Evolutionary conservation across 2,797 vertebrate genomes (phyloP), one percentile per base, ranked within the genome.

Genomic region (Phylloscopus collybita): DNA sequence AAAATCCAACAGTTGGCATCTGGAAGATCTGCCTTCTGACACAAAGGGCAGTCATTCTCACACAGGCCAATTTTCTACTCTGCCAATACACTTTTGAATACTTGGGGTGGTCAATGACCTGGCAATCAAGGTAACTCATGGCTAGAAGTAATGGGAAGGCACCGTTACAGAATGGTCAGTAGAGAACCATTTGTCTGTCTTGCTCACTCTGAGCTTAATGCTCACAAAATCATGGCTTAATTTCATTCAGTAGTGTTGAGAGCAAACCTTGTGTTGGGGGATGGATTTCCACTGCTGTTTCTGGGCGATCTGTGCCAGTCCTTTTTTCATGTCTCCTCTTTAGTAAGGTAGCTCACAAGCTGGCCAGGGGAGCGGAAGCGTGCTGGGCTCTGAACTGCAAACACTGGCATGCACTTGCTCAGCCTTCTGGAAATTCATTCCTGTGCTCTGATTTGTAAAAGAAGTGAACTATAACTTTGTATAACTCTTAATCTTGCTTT

Each of bases 321-420:
- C 25, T 85, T 20, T 56, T 49, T n/a, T 44, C 23, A n/a, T 16
- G 4, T 45, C 22, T 42, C 13, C 11, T 2, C 36, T 60, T 30
- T 13, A 49, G n/a, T 14, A 53, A 67, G 29, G 29, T 30, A 30
- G 26, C 51, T 86, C 19, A 11, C 10, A 16, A 17, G 7, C 38
- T 51, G n/a, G 13, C 16, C 2, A 1, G 27, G 36, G 57, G 66
- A 67, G 40, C 25, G 56, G 42, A n/a, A 57, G 16, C 0, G 0
- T 3, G 7, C 30, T 56, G 56, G 38, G 32, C 50, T 65, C 50
- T 64, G 32, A 81, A 13, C 30, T 86, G 74, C 80, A 78, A 27
- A 62, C 30, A 10, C 44, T 29, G 71, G 5, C 32, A 85, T 64
- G 64, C 13, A 10, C 26, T 89, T 66, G 42, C 14, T 60, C 34